These are phyloP conservation scores for Sinella curviseta DNA, from an alignment of 1,140 invertebrate genomes.

Conservation along the genomic window DNA sequence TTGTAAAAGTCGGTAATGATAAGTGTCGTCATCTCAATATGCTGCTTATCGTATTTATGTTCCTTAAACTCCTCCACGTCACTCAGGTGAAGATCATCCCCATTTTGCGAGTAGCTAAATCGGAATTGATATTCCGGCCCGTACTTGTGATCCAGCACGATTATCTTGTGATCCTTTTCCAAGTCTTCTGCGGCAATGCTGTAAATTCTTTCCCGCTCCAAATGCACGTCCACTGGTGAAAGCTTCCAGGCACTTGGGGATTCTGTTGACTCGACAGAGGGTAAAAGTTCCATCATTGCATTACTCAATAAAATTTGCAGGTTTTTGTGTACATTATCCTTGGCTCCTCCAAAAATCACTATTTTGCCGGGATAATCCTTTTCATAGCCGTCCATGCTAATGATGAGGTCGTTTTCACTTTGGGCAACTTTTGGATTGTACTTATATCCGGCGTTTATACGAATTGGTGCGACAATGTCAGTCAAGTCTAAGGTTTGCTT, in stretches of 20 bases:
- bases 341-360: not conserved
- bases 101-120: not conserved
- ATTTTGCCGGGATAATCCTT: not conserved
- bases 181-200: not conserved
- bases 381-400: not conserved
- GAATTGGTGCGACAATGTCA: not conserved
- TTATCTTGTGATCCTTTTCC: not conserved
- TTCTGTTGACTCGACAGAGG: not conserved
- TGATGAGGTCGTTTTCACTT: not conserved
- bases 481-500: not conserved
- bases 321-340: not conserved
- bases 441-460: not conserved
- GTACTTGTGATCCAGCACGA: no score
- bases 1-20: not conserved
- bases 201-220: not conserved
- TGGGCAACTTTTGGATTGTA: not conserved
- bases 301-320: not conserved
- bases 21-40: not conserved
- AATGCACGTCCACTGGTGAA: not conserved
- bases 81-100: not conserved
- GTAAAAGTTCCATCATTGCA: not conserved
- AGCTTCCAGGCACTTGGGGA: not conserved
- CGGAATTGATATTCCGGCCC: not conserved
- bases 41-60: no score
- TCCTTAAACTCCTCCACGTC: not conserved